Percentiles rank a stretch among this genome's conserved stretches.
These are phyloP conservation scores for Manduca sexta DNA, from an alignment of 1,140 invertebrate species.

Conservation along the genomic window DNA sequence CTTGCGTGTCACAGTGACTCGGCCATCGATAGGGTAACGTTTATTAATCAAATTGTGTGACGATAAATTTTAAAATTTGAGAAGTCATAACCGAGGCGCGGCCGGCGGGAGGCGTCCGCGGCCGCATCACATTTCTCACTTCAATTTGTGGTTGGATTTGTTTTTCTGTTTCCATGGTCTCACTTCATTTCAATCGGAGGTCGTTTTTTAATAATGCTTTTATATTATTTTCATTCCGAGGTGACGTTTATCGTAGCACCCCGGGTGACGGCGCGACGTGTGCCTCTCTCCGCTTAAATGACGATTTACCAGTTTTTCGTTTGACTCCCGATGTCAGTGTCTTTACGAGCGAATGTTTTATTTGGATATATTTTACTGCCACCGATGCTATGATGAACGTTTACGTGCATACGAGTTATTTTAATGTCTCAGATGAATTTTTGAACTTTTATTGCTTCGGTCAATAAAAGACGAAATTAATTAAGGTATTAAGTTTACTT, in stretches of 20 bases:
- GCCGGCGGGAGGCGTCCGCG: conserved; percentile 41
- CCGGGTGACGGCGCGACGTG: conserved; percentile 38
- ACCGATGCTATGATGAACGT: conserved; percentile 59
- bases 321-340: conserved; percentile 55
- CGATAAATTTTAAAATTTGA: conserved; percentile 36
- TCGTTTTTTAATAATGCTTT: conserved; percentile 51
- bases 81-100: conserved; percentile 12
- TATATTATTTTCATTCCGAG: conserved; percentile 61
- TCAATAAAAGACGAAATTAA: conserved; percentile 31
- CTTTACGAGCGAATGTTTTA: conserved; percentile 62
- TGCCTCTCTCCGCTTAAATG: conserved; percentile 42
- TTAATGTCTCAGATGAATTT: conserved; percentile 39
- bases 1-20: conserved; percentile 32
- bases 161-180: conserved; percentile 45
- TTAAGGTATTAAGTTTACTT: conserved; percentile 26
- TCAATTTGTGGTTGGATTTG: conserved; percentile 51
- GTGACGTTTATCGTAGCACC: conserved; percentile 63
- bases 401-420: conserved; percentile 41
- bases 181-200: conserved; percentile 47
- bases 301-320: conserved; percentile 59
- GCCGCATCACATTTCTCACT: conserved; percentile 62
- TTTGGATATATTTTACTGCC: conserved; percentile 60
- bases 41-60: conserved; percentile 62
- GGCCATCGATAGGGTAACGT: conserved; percentile 39
- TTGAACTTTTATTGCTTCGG: conserved; percentile 28